Evolutionary conservation across 2,888 invertebrate genomes (phyloP), one percentile per base, ranked within the genome.

Genomic region (Ectemnius cavifrons): DNA sequence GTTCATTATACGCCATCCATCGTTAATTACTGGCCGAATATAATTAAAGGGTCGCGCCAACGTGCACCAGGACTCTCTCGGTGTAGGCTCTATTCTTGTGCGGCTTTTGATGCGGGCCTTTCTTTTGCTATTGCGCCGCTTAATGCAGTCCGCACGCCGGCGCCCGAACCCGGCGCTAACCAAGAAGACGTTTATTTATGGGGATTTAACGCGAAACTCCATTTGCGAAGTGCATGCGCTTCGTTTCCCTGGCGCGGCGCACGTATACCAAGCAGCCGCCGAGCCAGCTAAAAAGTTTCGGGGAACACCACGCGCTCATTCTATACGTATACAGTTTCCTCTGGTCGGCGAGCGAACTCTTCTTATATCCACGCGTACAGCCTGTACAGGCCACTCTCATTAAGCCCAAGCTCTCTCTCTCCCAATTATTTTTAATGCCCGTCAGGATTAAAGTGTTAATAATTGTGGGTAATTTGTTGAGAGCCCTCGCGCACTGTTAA

Each of bases 21-120:
- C 82, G 86, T 85, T 85, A 85, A 86, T 87, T 87, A 84, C 80
- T 75, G 37, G 37, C 66, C 71, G 79, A 82, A 81, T 84, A 80
- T 84, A 83, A 87, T 88, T 87, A 83, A 84, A 85, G 63, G 76
- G n/a, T 62, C 49, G 58, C 20, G 27, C 46, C 61, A 20, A 60
- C 57, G n/a, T 13, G n/a, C n/a, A 23, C 6, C 49, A 45, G 57
- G 16, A 46, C 8, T 61, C 27, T 57, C 37, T 37, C 18, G 28
- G 57, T 59, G 59, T 67, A 72, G 67, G 68, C 62, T 64, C 58
- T 52, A 74, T 69, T 76, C 72, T 75, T 73, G 73, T 78, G 63
- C 71, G 52, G 45, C 63, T 45, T 57, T 47, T 67, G 63, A 63
- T 28, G 18, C 46, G 2, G 4, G 47, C 57, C 66, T 67, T 71